These are phyloP conservation scores for Cephonodes hylas DNA, from an alignment of 2,888 invertebrate species.

Conservation along the genomic window DNA sequence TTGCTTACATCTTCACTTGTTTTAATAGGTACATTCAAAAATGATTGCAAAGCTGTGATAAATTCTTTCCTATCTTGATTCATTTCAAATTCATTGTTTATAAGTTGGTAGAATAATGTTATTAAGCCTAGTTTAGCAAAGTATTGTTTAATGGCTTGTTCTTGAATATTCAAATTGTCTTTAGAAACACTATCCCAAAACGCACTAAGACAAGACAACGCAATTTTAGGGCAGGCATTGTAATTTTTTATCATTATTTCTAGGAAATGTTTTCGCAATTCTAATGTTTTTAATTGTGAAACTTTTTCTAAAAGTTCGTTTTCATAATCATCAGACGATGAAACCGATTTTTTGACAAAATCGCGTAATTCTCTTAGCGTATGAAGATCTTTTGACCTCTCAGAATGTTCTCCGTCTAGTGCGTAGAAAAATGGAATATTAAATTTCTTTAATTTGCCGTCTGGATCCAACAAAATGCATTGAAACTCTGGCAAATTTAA, in stretches of 20 bases:
- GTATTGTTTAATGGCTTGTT: conserved; percentile 50
- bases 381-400: conserved; percentile 93
- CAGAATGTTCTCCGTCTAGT: conserved; percentile 92
- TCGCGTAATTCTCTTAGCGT: conserved; percentile 88
- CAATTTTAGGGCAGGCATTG: conserved; percentile 82
- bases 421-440: conserved; percentile 95
- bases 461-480: conserved; percentile 91
- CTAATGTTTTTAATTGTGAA: conserved; percentile 85
- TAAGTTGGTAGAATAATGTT: conserved; percentile 60
- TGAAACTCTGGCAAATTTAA: conserved; percentile 84
- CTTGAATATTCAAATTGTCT: conserved; percentile 38
- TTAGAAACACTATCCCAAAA: conserved; percentile 65
- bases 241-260: conserved; percentile 86
- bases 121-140: conserved; percentile 58
- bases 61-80: conserved; percentile 57
- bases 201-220: conserved; percentile 73
- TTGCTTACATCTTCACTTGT: conserved; percentile 31
- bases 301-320: conserved; percentile 80
- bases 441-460: conserved; percentile 91
- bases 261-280: conserved; percentile 86
- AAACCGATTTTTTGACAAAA: conserved; percentile 81
- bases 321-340: conserved; percentile 71
- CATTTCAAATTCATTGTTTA: conserved; percentile 54
- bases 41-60: conserved; percentile 44
- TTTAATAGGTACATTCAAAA: conserved; percentile 34